A percentile compares a stretch with the other conserved stretches of the same genome.
phyloP scores from a whole-genome alignment of 2,113 vertebrate genomes.

The Spilogale gracilis region DNA sequence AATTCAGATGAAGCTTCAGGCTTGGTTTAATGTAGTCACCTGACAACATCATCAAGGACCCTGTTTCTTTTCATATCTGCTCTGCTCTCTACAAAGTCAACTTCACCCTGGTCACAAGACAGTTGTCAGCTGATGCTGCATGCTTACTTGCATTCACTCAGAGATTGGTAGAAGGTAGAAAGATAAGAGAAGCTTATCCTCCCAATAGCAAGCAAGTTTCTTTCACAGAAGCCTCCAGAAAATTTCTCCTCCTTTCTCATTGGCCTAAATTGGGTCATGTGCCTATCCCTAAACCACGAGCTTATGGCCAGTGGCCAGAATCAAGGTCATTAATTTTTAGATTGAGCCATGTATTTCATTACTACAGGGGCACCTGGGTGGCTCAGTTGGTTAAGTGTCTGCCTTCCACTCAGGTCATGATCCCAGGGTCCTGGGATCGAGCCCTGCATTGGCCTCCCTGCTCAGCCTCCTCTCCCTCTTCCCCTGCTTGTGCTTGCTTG shows the following conservation, averaged over 20 bases:
- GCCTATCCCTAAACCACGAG: not conserved
- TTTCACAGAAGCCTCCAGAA: conserved; percentile 2
- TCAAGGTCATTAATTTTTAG: conserved; percentile 52
- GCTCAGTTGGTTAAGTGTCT: not conserved
- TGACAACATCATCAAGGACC: not conserved
- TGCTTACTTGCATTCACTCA: conserved; percentile 13
- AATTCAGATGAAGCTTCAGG: not conserved
- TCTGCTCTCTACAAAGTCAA: not conserved
- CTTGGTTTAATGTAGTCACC: not conserved
- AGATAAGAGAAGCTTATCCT: conserved; percentile 2
- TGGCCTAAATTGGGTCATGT: conserved; percentile 35
- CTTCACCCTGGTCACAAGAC: conserved; percentile 10
- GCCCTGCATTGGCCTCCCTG: not conserved
- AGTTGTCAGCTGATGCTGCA: not conserved
- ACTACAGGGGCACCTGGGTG: not conserved
- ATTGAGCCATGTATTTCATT: conserved; percentile 37
- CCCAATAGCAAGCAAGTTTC: conserved; percentile 4
- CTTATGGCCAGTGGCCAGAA: not conserved
- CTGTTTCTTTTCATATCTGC: conserved; percentile 29
- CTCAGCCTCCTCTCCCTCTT: not conserved
- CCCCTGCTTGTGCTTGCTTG: not conserved
- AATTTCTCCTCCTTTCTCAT: conserved; percentile 31
- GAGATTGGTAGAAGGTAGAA: conserved; percentile 10
- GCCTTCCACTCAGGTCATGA: not conserved
- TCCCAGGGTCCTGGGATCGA: not conserved